These are phyloP conservation scores for Drosophila arizonae DNA, from an alignment of 1,140 invertebrate genomes.

Conservation along the genomic window DNA sequence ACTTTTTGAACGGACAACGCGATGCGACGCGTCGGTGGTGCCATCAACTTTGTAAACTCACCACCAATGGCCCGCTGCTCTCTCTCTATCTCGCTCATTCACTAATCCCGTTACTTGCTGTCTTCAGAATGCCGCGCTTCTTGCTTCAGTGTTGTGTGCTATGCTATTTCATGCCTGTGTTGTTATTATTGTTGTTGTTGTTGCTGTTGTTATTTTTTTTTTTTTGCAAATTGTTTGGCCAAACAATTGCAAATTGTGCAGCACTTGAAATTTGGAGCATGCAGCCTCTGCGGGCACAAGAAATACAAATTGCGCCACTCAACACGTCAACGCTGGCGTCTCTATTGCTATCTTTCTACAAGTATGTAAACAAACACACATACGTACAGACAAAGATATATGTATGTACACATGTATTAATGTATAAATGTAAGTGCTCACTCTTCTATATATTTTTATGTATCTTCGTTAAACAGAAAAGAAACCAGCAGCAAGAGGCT, in stretches of 20 bases:
- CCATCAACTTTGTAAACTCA: conserved; percentile 36
- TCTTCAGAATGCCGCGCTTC: not conserved
- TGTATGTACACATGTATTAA: not conserved
- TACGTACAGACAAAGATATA: too few species aligned
- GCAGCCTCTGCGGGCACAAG: conserved; percentile 15
- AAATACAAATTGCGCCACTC: conserved; percentile 34
- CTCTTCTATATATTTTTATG: conserved; percentile 1
- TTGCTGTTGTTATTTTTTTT: conserved; percentile 2
- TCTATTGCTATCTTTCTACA: conserved; percentile 13
- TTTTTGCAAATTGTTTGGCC: conserved; percentile 60
- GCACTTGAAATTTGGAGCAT: conserved; percentile 53
- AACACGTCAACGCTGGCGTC: conserved; percentile 14
- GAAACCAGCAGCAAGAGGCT: not conserved
- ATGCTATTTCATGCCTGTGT: conserved; percentile 8
- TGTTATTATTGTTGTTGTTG: conserved; percentile 9
- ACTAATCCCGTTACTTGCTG: not conserved
- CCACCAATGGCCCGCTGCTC: conserved; percentile 31
- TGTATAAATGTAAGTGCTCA: conserved; percentile 1
- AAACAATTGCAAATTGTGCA: conserved; percentile 67
- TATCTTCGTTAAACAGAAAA: not conserved
- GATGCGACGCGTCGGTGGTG: not conserved
- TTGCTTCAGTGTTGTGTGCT: conserved; percentile 16
- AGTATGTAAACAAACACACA: conserved; percentile 13
- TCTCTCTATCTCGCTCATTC: not conserved
- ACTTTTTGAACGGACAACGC: not conserved